Evolutionary conservation across 37 sponge, comb jelly and placozoan genomes (phyloP), one percentile per base, ranked within the genome.

Genomic region (Corticium candelabrum): DNA sequence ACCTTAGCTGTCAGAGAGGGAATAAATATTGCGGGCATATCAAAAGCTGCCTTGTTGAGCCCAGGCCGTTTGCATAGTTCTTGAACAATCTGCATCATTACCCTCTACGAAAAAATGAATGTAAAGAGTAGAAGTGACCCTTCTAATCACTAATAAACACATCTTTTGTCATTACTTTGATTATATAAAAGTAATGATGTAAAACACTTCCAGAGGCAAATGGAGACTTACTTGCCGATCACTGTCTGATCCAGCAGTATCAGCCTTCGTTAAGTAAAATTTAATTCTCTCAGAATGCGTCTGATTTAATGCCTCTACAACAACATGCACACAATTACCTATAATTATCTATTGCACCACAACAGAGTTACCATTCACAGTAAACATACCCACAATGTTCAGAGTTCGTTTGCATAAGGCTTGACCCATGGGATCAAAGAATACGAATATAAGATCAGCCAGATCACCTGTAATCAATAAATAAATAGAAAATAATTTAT

Each of bases 21-120:
- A 4, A 90, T 68, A 69, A 72, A 90, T 32, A 90, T 90, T 29
- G 90, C 83, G 3, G 90, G 90, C 86, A 90, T 90, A 68, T 90
- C 87, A 80, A 90, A 86, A 21, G 86, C 90, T 35, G 90, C 76
- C 68, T 76, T 86, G 77, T 90, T 90, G 37, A 90, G 80, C 11
- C 90, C 90, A 0, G 84, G 90, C 68, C 90, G 50, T 67, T 90
- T 90, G 82, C 90, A 90, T 35, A 90, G 82, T 41, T 90, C 90
- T 40, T 90, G 90, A 0, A 84, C 84, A 32, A 90, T 86, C 77
- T 90, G 90, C 84, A 90, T 86, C 84, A 90, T 33, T 1, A 90
- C 90, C 73, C 84, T 74, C 84, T 88, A 79, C 29, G 74, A 1
- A 3, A 31, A 78, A 3, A 75, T 35, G 35, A 2, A 36, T 3